Conservation (phyloP, 2,113 vertebrate species). For the Osmerus mordax region DNA sequence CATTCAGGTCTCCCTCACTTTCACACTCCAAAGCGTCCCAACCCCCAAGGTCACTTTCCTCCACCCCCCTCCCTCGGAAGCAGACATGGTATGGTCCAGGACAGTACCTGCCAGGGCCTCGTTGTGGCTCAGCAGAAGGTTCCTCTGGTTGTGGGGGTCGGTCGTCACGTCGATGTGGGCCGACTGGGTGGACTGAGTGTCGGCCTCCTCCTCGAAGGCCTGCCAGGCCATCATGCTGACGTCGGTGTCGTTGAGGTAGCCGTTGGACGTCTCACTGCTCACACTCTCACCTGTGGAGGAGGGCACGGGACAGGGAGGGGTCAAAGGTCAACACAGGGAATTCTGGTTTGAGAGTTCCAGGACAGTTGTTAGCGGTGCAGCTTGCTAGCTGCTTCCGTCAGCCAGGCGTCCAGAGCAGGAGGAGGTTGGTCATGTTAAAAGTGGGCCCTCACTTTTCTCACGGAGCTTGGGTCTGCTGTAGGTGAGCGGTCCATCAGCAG, state of each 20-base stretch:
- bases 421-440: background rate
- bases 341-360: no score
- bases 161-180: conserved; percentile 69
- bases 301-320: background rate
- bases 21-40: background rate
- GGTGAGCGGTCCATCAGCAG: conserved; percentile 64
- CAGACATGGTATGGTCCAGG: background rate
- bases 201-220: conserved; percentile 80
- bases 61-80: background rate
- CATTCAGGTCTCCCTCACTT: background rate
- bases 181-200: conserved; percentile 73
- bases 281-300: conserved; percentile 81
- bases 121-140: conserved; percentile 84
- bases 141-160: conserved; percentile 75
- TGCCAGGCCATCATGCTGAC: conserved; percentile 76
- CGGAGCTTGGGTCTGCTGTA: conserved; percentile 67
- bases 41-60: background rate
- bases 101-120: conserved; percentile 82
- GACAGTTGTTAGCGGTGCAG: background rate
- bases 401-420: background rate
- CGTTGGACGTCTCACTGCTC: conserved; percentile 81
- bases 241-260: conserved; percentile 80
- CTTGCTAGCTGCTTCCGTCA: background rate
- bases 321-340: background rate
- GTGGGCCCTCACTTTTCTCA: conserved; percentile 82